Evolutionary conservation across 2,113 vertebrate genomes (phyloP), one percentile per base, ranked within the genome.

Genomic region (Sigmodon hispidus): DNA sequence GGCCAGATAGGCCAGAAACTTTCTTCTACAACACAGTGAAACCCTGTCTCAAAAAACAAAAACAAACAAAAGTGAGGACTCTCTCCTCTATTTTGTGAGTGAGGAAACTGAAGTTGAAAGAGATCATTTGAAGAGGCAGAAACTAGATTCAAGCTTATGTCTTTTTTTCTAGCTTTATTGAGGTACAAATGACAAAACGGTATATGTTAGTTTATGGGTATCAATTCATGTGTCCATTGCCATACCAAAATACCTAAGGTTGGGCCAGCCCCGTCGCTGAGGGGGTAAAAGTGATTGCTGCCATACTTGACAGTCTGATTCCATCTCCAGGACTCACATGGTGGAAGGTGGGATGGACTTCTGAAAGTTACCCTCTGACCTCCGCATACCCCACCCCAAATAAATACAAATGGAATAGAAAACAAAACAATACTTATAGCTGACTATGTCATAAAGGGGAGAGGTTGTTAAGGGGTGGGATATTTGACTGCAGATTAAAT

Each of bases 31-130:
- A 67, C 65, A 34, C 65, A 67, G 65, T 67, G 5, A 67, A 67
- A 67, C 13, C 15, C 65, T 16, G 65, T 36, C 65, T 67, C 5
- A 15, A 67, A 67, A 67, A 67, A 67, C 65, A 67, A 34, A 12
- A 34, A 15, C 65, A 65, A 65, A 34, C 55, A 57, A 29, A 13
- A 67, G 16, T 21, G n/a, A 36, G n/a, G 65, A 93, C 5, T 22
- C 45, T 81, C 12, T 31, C 91, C 24, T 43, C 67, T 81, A 36
- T 83, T 89, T 89, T n/a, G 89, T 24, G 63, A 45, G 72, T 45
- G n/a, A 89, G 70, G 22, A 96, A 93, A 89, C 29, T 19, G n/a
- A 69, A 45, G 83, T 69, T 95, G 88, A 96, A 59, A 94, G 79
- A 95, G 2, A 12, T 57, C 7, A 61, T 94, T 91, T 83, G 7